Evolutionary conservation across 2,888 invertebrate species (phyloP).

Genomic region (Philereme transversata): DNA sequence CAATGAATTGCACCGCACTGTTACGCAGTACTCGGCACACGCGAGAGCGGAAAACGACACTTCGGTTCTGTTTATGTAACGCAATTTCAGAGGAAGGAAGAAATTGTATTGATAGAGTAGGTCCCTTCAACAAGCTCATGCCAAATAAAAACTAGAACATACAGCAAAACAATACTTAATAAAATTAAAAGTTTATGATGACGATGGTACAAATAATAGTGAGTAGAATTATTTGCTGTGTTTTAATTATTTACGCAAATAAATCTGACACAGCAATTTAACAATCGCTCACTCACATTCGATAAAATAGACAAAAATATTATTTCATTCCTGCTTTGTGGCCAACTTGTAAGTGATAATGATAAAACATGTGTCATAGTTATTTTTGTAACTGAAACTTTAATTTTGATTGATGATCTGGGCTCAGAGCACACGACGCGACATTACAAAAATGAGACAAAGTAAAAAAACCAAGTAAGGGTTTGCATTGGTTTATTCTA

Average conservation of each 20-base stretch:
- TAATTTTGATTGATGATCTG: constrained; percentile 14
- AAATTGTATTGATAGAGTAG: constrained; percentile 6
- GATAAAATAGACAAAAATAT: constrained; percentile 8
- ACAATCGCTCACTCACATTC: constrained; percentile 13
- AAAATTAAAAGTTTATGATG: too few species aligned
- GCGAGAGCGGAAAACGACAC: constrained; percentile 29
- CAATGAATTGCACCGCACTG: constrained; percentile 62
- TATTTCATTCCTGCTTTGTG: constrained; percentile 17
- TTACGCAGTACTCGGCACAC: constrained; percentile 34
- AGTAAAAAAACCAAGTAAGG: too few species aligned
- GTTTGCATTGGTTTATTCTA: too few species aligned
- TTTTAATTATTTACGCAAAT: neutral
- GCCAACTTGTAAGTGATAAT: constrained; percentile 9
- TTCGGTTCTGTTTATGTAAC: constrained; percentile 12
- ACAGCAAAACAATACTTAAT: too few species aligned
- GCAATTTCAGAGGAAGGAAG: constrained; percentile 20
- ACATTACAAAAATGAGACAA: too few species aligned
- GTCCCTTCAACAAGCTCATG: neutral
- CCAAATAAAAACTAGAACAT: too few species aligned
- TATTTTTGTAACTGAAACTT: constrained; percentile 20
- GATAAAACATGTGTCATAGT: constrained; percentile 18
- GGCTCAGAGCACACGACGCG: neutral
- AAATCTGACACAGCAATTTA: neutral
- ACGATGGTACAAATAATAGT: too few species aligned
- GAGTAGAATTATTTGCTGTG: too few species aligned